Percentiles rank a stretch among this genome's conserved stretches.
Conservation (phyloP, 2,113 vertebrate species). For the Phaethornis superciliosus region DNA sequence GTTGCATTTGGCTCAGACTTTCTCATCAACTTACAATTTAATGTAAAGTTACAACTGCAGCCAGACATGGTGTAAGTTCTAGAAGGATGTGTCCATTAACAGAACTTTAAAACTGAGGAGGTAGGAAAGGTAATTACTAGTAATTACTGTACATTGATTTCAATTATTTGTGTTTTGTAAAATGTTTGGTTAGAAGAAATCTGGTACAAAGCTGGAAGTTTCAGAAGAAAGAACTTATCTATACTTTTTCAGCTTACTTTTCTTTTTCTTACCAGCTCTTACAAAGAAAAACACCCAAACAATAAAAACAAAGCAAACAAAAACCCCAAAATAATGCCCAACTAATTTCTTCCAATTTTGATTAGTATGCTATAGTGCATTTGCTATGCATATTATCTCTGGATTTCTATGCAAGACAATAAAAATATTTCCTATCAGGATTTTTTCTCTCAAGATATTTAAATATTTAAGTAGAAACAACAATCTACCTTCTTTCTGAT, state of each 20-base stretch:
- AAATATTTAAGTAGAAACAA: background rate
- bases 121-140: fast-evolving
- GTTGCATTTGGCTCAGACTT: slow-evolving; percentile 18
- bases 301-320: background rate
- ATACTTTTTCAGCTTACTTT: background rate
- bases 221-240: background rate
- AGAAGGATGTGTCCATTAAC: slow-evolving; percentile 18
- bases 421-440: background rate
- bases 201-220: background rate
- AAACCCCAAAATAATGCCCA: fast-evolving
- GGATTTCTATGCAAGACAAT: background rate
- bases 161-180: background rate
- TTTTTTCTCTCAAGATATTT: background rate
- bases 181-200: background rate
- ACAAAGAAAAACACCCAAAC: background rate
- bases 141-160: background rate
- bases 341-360: background rate
- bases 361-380: fast-evolving
- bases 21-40: slow-evolving; percentile 40
- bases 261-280: too few species aligned
- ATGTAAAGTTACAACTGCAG: slow-evolving; percentile 54
- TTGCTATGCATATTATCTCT: background rate
- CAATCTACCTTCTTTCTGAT: background rate
- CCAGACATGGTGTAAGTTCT: slow-evolving; percentile 17
- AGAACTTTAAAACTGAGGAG: background rate